Percentiles rank a stretch among this genome's conserved stretches.
phyloP scores from a whole-genome alignment of 2,888 invertebrate genomes.

The Anoplius nigerrimus region DNA sequence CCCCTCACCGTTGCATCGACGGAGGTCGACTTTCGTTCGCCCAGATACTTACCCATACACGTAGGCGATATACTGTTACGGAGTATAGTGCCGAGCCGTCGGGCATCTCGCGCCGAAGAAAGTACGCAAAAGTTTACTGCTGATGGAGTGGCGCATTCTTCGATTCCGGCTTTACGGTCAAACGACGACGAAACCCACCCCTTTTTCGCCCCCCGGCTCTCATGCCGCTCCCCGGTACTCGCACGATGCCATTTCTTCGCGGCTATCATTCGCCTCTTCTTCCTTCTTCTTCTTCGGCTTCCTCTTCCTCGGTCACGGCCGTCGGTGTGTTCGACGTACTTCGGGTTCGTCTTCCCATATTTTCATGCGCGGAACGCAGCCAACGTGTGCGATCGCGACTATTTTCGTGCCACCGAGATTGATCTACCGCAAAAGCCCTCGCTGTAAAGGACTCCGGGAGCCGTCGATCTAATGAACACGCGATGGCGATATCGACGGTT shows the following conservation, averaged over 20 bases:
- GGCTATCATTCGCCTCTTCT: slow-evolving; percentile 25
- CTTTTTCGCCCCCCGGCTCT: slow-evolving; percentile 14
- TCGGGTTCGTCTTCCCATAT: not conserved
- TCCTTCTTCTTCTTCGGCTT: not conserved
- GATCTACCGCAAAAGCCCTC: no score
- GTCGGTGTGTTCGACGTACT: not conserved
- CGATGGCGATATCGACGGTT: no score
- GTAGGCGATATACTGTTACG: not conserved
- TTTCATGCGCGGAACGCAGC: no score
- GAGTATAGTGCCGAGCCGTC: not conserved
- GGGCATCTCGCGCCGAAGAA: slow-evolving; percentile 34
- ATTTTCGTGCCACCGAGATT: no score
- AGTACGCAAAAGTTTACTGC: slow-evolving; percentile 61
- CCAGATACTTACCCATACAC: slow-evolving; percentile 3
- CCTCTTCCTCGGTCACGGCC: not conserved
- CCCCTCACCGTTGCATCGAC: not conserved
- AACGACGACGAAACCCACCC: slow-evolving; percentile 37
- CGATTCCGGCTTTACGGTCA: slow-evolving; percentile 58
- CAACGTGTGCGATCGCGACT: no score
- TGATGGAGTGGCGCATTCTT: slow-evolving; percentile 61
- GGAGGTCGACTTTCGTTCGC: slow-evolving; percentile 9
- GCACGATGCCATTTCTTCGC: slow-evolving; percentile 27
- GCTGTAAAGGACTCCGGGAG: no score
- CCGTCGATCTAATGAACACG: no score
- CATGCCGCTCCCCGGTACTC: slow-evolving; percentile 16